A percentile compares a stretch with the other conserved stretches of the same genome.
Evolutionary conservation across 2,888 invertebrate genomes (phyloP).

Genomic region (Apodemia mormo): DNA sequence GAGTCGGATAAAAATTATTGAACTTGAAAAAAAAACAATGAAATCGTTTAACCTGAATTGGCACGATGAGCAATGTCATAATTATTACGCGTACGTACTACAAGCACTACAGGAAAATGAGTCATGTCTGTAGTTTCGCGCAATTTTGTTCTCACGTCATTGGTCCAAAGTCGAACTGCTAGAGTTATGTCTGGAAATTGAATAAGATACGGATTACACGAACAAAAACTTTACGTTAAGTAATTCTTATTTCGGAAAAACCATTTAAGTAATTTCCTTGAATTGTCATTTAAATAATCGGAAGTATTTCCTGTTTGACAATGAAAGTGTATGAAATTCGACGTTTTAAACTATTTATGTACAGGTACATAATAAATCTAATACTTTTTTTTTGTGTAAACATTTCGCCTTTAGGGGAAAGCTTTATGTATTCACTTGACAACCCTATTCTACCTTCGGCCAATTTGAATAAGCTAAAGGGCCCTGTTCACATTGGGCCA

Average conservation of each 20-base stretch:
- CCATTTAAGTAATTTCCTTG: constrained; percentile 23
- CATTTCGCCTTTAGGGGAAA: too few relatives aligned
- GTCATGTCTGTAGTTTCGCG: constrained; percentile 70
- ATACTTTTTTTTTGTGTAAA: too few relatives aligned
- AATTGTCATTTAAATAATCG: background rate
- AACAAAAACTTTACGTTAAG: constrained; percentile 30
- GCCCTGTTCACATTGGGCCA: too few relatives aligned
- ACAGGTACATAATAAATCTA: too few relatives aligned
- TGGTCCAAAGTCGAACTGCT: constrained; percentile 42
- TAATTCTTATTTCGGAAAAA: constrained; percentile 37
- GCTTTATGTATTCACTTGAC: too few relatives aligned
- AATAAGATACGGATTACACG: constrained; percentile 40
- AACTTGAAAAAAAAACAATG: constrained; percentile 14
- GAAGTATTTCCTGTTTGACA: background rate
- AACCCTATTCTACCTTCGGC: too few relatives aligned
- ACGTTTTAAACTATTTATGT: background rate
- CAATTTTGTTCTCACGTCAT: constrained; percentile 69
- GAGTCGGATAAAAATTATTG: background rate
- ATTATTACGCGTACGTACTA: constrained; percentile 50
- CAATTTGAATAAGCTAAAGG: too few relatives aligned
- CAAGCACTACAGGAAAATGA: constrained; percentile 53
- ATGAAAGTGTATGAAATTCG: too few relatives aligned
- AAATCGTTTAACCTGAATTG: constrained; percentile 8
- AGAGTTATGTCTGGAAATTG: constrained; percentile 40
- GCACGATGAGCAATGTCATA: constrained; percentile 43